These are phyloP conservation scores for Heptranchias perlo DNA, from an alignment of 2,113 vertebrate species.

Conservation along the genomic window DNA sequence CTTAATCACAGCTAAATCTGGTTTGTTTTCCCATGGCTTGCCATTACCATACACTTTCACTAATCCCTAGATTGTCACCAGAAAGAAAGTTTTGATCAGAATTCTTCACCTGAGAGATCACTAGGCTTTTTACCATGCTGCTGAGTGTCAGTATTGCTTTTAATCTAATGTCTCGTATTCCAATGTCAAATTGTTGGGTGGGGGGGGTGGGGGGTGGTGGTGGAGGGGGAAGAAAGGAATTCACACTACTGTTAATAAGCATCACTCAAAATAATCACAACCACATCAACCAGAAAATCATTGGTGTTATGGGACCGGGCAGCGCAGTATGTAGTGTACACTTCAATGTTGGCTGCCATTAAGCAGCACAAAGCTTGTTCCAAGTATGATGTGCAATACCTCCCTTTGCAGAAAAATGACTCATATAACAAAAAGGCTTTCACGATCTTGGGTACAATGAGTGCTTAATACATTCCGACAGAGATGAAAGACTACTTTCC, in stretches of 20 bases:
- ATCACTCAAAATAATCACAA: not conserved
- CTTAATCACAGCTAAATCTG: not conserved
- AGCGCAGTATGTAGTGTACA: not conserved
- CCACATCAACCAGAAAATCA: not conserved
- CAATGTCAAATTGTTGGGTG: no score
- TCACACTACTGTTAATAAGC: not conserved
- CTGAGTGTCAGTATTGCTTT: not conserved
- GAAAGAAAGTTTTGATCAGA: conserved; percentile 6
- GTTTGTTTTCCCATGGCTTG: not conserved
- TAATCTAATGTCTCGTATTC: not conserved
- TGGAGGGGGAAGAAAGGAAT: not conserved
- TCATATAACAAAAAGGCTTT: not conserved
- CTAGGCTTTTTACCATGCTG: not conserved
- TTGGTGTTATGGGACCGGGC: not conserved
- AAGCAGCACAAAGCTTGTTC: not conserved
- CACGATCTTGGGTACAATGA: not conserved
- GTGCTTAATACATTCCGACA: not conserved
- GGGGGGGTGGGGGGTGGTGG: not conserved
- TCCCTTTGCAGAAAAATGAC: not conserved
- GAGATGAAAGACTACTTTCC: not conserved
- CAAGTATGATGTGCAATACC: not conserved
- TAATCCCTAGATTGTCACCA: not conserved
- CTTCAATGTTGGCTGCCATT: not conserved
- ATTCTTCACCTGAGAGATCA: not conserved
- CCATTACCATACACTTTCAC: not conserved